Base-by-base conservation (phyloP, 1,140 invertebrate species). In the Drosophila chauvacae region DNA sequence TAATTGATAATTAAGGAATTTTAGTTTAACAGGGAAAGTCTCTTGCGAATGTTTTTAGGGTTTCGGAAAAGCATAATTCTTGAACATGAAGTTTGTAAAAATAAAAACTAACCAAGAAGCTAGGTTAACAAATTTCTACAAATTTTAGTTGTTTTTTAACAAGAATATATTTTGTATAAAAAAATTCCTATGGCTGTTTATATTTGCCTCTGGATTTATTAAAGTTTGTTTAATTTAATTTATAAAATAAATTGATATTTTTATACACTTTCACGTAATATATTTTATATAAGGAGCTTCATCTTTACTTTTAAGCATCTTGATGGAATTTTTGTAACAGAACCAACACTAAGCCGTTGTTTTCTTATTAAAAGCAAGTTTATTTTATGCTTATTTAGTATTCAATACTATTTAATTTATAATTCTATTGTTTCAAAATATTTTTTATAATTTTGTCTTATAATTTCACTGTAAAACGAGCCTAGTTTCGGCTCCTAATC, bases 1-100 rank as follows among this genome's bases (percentile, higher is more conserved):
- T 55, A 55, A 55, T 55, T 55, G 53, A 26, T 55, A 23, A 39
- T 55, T 55, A 55, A 35, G 0, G 18, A 10, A 4, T 23, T n/a
- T n/a, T n/a, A 9, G 16, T 23, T 37, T 5, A 2, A 11, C 0
- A n/a, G 0, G 35, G 3, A 47, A 26, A 6, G 0, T 7, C 6
- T 3, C 3, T 35, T 1, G 6, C 3, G 4, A 5, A 3, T 35
- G 1, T 18, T 14, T 33, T 7, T 7, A 2, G 7, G 13, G 18
- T 20, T 35, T 6, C 2, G 0, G 0, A 4, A 6, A 14, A 4
- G 4, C 0, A 2, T 37, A 7, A 23, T 37, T 23, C 1, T 7
- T 14, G 7, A n/a, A 16, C 5, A 4, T n/a, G 16, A 41, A n/a
- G 28, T 28, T 50, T 50, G n/a, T 10, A 37, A 37, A 13, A 13